Conservation (phyloP, 2,797 vertebrate species). For the Channallabes apus region DNA sequence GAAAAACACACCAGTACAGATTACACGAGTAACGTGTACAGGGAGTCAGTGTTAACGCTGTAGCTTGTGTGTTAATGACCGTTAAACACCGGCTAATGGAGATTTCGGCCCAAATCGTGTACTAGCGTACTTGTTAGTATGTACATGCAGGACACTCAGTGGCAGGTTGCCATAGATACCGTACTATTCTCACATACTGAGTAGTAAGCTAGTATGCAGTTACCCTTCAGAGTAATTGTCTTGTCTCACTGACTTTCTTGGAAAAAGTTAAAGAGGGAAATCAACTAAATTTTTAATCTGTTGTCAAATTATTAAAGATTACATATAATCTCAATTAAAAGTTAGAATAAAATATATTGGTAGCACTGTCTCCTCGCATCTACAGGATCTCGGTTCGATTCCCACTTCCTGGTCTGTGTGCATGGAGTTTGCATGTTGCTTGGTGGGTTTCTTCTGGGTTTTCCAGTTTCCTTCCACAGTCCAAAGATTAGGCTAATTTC, state of each 20-base stretch:
- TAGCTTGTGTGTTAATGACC: not conserved
- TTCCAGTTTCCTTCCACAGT: no score
- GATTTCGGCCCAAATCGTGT: not conserved
- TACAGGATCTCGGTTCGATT: no score
- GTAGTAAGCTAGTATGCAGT: not conserved
- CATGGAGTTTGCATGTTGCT: no score
- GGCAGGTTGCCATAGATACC: not conserved
- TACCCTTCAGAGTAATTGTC: not conserved
- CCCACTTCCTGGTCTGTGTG: no score
- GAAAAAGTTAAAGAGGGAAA: not conserved
- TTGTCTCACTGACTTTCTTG: no score
- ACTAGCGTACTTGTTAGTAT: not conserved
- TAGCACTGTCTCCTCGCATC: not conserved
- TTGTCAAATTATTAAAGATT: not conserved
- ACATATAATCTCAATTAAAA: not conserved
- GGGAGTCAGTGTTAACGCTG: not conserved
- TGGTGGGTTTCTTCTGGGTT: no score
- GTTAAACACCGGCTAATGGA: not conserved
- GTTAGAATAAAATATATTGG: not conserved
- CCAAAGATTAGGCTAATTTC: no score
- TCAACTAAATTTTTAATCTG: not conserved
- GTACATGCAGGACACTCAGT: not conserved
- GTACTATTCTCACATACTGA: not conserved
- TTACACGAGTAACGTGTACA: not conserved
- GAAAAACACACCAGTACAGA: not conserved